Evolutionary conservation across 2,797 vertebrate genomes (phyloP).

Genomic region (Brotula barbata): DNA sequence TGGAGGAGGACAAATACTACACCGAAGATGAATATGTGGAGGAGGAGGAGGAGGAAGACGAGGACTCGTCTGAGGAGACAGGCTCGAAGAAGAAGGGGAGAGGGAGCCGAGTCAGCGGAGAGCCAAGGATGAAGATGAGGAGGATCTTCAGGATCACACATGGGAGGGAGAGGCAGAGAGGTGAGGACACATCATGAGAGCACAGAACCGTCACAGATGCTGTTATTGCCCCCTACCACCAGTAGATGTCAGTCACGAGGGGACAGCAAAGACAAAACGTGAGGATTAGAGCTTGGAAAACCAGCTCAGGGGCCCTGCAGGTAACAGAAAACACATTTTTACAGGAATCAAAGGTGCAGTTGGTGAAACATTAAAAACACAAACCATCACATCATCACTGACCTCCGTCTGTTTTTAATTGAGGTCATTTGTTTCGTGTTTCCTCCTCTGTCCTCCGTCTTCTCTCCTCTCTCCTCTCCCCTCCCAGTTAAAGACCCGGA

Average conservation of each 20-base stretch:
- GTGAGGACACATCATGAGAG: slow-evolving; percentile 62
- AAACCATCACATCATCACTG: too few relatives aligned
- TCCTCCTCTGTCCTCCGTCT: not conserved
- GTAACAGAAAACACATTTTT: too few relatives aligned
- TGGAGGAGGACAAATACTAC: slow-evolving; percentile 78
- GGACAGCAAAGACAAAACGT: too few relatives aligned
- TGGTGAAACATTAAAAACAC: too few relatives aligned
- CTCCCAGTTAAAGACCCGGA: slow-evolving; percentile 86
- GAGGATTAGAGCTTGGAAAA: too few relatives aligned
- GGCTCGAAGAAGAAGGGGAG: slow-evolving; percentile 59
- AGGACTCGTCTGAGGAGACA: slow-evolving; percentile 61
- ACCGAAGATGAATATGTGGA: slow-evolving; percentile 79
- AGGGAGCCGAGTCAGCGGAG: slow-evolving; percentile 48
- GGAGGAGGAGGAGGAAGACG: slow-evolving; percentile 72
- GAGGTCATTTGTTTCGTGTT: too few relatives aligned
- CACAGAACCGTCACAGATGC: too few relatives aligned
- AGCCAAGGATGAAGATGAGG: slow-evolving; percentile 78
- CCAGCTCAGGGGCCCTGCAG: too few relatives aligned
- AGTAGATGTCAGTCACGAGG: too few relatives aligned
- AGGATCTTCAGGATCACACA: slow-evolving; percentile 80
- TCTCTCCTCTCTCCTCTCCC: not conserved
- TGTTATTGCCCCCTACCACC: too few relatives aligned
- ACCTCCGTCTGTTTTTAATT: too few relatives aligned
- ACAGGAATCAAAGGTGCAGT: too few relatives aligned
- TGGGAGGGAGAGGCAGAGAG: slow-evolving; percentile 78